Conservation (phyloP, 2,888 invertebrate species). For the Drosophila colorata region DNA sequence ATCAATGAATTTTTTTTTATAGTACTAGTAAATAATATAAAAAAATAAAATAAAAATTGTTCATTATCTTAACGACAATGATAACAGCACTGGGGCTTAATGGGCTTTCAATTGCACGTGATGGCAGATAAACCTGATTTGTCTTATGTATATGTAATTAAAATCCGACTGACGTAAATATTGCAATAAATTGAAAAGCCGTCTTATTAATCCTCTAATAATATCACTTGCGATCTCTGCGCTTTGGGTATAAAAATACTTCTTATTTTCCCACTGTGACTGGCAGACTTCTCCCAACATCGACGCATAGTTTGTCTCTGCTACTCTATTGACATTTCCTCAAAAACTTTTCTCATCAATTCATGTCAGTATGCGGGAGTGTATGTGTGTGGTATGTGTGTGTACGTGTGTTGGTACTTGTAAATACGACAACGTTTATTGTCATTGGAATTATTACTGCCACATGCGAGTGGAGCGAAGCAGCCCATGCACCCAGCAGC, state of each 20-base stretch:
- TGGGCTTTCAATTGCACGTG: too few relatives aligned
- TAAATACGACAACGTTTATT: conserved; percentile 81
- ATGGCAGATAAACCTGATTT: background rate
- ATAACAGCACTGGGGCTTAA: too few relatives aligned
- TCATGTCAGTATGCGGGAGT: conserved; percentile 63
- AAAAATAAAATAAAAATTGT: too few relatives aligned
- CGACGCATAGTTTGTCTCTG: conserved; percentile 72
- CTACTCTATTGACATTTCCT: conserved; percentile 80
- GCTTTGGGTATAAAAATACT: background rate
- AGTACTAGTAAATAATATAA: too few relatives aligned
- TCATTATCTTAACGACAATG: too few relatives aligned
- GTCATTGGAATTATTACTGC: conserved; percentile 80
- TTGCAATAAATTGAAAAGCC: background rate
- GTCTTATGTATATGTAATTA: background rate
- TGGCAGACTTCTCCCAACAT: conserved; percentile 30
- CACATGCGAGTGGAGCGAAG: conserved; percentile 53
- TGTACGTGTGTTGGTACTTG: conserved; percentile 62
- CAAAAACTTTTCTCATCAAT: conserved; percentile 81
- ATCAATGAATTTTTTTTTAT: too few relatives aligned
- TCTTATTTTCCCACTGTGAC: conserved; percentile 37
- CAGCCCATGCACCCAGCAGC: conserved; percentile 24
- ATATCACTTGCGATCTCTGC: background rate
- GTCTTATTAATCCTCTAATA: background rate
- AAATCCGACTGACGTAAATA: background rate
- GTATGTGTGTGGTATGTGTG: conserved; percentile 25